Percentiles rank a stretch among this genome's conserved stretches.
These are phyloP conservation scores for Chironomus riparius DNA, from an alignment of 2,888 invertebrate species.

Conservation along the genomic window DNA sequence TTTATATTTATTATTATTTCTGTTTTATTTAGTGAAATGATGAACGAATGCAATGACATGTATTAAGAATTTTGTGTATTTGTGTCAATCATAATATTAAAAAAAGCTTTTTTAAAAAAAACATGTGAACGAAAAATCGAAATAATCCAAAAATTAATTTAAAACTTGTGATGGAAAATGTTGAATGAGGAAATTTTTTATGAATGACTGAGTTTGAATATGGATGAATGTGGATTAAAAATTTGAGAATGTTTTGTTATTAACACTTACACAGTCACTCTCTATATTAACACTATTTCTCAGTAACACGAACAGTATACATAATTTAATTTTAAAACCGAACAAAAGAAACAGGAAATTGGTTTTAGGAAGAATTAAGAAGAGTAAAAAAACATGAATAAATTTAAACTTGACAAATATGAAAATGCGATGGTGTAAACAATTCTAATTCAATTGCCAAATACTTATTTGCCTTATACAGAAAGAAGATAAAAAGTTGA, in stretches of 20 bases:
- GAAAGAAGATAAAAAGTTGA: neutral
- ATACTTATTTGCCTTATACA: neutral
- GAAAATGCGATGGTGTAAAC: neutral
- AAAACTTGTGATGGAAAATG: no score
- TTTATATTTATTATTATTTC: neutral
- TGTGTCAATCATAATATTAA: neutral
- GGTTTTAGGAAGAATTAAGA: no score
- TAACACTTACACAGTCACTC: neutral
- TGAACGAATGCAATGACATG: neutral
- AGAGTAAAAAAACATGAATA: neutral
- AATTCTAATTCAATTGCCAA: conserved; percentile 3
- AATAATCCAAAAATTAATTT: neutral
- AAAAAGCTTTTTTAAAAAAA: conserved; percentile 1
- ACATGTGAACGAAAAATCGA: conserved; percentile 5
- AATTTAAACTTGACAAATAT: neutral
- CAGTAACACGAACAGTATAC: no score
- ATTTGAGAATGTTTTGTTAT: neutral
- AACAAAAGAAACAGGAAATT: neutral
- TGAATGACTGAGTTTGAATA: neutral
- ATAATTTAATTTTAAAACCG: neutral
- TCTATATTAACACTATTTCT: neutral
- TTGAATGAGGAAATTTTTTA: neutral
- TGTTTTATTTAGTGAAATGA: neutral
- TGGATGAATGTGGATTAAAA: neutral
- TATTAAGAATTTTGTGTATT: neutral